phyloP scores from a whole-genome alignment of 2,888 invertebrate species.

The Spodoptera picta region DNA sequence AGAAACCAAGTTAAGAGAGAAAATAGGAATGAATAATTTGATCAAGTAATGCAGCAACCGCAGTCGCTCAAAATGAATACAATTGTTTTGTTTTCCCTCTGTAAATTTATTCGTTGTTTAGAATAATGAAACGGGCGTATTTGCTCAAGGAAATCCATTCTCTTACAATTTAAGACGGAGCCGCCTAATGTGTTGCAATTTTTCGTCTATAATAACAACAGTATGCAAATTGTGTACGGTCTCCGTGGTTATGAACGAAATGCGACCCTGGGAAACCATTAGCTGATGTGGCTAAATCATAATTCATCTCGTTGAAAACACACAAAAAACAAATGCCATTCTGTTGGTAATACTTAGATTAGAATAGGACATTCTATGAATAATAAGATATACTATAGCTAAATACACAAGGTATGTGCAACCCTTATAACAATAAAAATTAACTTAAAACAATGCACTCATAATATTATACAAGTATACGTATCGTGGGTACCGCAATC shows the following conservation, averaged over 20 bases:
- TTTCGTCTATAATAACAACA: constrained; percentile 81
- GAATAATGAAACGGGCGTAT: constrained; percentile 86
- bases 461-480: neutral
- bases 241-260: constrained; percentile 48
- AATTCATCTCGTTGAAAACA: constrained; percentile 5
- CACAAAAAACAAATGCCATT: neutral
- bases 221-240: constrained; percentile 71
- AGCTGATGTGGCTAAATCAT: constrained; percentile 34
- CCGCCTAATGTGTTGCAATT: constrained; percentile 83
- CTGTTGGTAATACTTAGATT: neutral
- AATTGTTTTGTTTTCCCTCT: constrained; percentile 86
- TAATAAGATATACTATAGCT: too few species aligned
- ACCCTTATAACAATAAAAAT: neutral
- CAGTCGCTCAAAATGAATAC: constrained; percentile 85
- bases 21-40: constrained; percentile 80
- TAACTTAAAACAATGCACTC: too few species aligned
- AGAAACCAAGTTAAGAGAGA: constrained; percentile 60
- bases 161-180: constrained; percentile 83
- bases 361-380: too few species aligned
- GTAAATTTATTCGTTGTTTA: constrained; percentile 87
- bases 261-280: constrained; percentile 36
- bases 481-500: constrained; percentile 52
- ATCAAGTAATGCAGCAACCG: constrained; percentile 84
- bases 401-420: too few species aligned
- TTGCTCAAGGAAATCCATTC: constrained; percentile 84